Evolutionary conservation across 2,888 invertebrate genomes (phyloP).

Genomic region (Tenodera sinensis): DNA sequence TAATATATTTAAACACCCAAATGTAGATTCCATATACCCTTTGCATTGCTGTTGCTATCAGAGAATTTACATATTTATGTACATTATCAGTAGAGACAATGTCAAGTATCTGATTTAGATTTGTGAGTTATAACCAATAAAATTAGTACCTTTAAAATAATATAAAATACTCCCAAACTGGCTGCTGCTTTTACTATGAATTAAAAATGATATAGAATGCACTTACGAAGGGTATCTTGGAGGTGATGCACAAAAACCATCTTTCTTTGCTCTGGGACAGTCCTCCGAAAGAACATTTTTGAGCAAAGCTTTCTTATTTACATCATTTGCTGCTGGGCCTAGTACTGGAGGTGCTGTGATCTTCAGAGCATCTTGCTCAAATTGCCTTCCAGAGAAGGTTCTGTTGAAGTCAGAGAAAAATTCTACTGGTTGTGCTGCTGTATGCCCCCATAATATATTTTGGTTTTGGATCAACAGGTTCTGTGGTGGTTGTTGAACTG

Average conservation of each 20-base stretch:
- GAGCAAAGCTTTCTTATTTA: conserved; percentile 30
- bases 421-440: neutral
- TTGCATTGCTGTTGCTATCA: no score
- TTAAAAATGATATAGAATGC: neutral
- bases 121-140: no score
- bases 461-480: neutral
- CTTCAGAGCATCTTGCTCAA: neutral
- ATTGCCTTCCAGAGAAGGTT: neutral
- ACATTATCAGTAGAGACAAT: no score
- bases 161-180: no score
- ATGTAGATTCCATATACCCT: no score
- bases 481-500: neutral
- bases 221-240: conserved; percentile 35
- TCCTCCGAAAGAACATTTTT: conserved; percentile 33
- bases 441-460: neutral
- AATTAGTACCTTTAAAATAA: no score
- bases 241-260: conserved; percentile 34
- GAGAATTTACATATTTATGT: no score
- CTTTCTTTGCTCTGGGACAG: conserved; percentile 31
- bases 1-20: no score
- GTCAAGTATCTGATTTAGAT: no score
- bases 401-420: neutral
- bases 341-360: neutral
- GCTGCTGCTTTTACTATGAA: no score
- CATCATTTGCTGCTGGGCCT: neutral